Percentiles rank a stretch among this genome's conserved stretches.
phyloP scores from a whole-genome alignment of 1,140 invertebrate species.

The Mercenaria mercenaria region DNA sequence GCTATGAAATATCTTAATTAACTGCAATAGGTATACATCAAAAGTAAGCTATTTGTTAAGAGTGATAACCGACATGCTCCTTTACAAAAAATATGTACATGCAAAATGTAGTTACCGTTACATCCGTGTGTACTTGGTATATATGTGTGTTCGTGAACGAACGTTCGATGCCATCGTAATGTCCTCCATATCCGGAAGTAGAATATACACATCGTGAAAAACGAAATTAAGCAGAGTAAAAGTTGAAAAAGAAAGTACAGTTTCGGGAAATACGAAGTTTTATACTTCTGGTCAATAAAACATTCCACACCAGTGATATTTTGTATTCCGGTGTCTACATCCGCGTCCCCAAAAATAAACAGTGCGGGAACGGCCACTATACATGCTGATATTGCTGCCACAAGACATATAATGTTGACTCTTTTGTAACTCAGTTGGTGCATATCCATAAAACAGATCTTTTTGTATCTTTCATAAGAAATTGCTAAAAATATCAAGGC shows the following conservation, averaged over 20 bases:
- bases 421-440: not conserved
- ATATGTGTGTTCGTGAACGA: conserved; percentile 6
- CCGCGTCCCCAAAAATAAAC: conserved; percentile 6
- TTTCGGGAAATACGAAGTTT: conserved; percentile 14
- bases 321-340: conserved; percentile 43
- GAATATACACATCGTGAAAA: conserved; percentile 6
- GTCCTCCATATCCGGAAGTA: conserved; percentile 33
- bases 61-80: too few relatives aligned
- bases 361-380: conserved; percentile 40
- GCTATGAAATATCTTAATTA: too few relatives aligned
- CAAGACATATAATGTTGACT: conserved; percentile 35
- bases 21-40: too few relatives aligned
- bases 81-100: too few relatives aligned
- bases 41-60: too few relatives aligned
- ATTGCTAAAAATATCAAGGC: conserved; percentile 46
- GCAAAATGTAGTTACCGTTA: conserved; percentile 1
- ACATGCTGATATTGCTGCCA: not conserved
- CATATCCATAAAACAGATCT: conserved; percentile 11
- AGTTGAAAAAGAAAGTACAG: conserved; percentile 35
- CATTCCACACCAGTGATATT: conserved; percentile 53
- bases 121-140: not conserved
- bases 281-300: conserved; percentile 38
- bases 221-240: not conserved
- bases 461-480: conserved; percentile 39
- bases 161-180: not conserved